These are phyloP conservation scores for Drosophila pectinifera DNA, from an alignment of 1,140 invertebrate genomes.

Conservation along the genomic window DNA sequence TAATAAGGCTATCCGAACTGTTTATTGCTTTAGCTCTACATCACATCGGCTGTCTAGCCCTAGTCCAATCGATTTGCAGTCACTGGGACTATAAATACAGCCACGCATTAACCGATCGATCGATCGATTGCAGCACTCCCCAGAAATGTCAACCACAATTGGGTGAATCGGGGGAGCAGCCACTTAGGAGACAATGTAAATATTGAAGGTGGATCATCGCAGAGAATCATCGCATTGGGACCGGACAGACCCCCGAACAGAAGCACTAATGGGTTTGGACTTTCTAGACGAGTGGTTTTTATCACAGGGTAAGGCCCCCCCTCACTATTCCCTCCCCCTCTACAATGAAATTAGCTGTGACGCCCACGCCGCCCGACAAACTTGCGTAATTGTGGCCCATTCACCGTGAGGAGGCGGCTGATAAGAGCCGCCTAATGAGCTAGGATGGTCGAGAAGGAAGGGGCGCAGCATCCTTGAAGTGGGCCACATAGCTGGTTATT, in stretches of 20 bases:
- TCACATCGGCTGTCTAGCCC: slow-evolving; percentile 8
- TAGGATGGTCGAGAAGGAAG: neutral
- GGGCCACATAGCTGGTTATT: slow-evolving; percentile 48
- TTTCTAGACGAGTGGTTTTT: slow-evolving; percentile 84
- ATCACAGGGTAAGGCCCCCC: slow-evolving; percentile 79
- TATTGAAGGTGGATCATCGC: slow-evolving; percentile 54
- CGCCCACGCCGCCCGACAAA: slow-evolving; percentile 37
- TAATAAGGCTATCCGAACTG: too few relatives aligned
- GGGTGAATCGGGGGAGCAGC: slow-evolving; percentile 22
- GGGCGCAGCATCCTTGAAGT: slow-evolving; percentile 32
- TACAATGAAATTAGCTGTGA: slow-evolving; percentile 39
- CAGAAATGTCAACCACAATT: slow-evolving; percentile 61
- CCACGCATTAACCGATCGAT: slow-evolving; percentile 53
- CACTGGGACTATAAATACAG: slow-evolving; percentile 49
- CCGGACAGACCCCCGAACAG: slow-evolving; percentile 29
- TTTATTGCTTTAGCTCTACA: neutral
- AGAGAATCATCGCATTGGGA: slow-evolving; percentile 46
- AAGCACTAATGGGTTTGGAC: slow-evolving; percentile 77
- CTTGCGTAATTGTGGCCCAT: slow-evolving; percentile 73
- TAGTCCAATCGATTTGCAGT: slow-evolving; percentile 64
- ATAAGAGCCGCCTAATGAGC: slow-evolving; percentile 42
- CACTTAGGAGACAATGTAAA: slow-evolving; percentile 71
- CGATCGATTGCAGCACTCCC: slow-evolving; percentile 50
- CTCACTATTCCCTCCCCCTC: neutral
- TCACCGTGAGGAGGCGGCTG: slow-evolving; percentile 27